Conservation (phyloP, 2,888 invertebrate genomes). For the Mythimna impura region DNA sequence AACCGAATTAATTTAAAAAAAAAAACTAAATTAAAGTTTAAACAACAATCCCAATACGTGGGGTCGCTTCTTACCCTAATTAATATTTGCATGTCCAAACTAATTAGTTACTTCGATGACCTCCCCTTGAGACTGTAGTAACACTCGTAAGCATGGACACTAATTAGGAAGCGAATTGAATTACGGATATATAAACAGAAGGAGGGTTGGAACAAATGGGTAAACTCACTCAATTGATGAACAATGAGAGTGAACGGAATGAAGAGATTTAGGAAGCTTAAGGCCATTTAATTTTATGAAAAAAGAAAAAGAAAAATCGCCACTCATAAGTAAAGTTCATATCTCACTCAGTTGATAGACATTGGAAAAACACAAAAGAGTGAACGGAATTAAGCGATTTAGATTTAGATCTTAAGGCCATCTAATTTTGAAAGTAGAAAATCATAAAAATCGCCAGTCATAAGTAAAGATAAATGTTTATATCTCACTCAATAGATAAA, state of each 20-base stretch:
- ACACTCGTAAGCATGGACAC: not conserved
- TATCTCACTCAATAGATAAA: slow-evolving; percentile 9
- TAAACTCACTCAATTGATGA: slow-evolving; percentile 1
- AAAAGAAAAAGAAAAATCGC: slow-evolving; percentile 6
- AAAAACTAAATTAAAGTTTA: not conserved
- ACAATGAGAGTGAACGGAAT: not conserved
- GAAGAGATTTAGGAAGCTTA: slow-evolving; percentile 2
- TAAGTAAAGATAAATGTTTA: slow-evolving; percentile 63
- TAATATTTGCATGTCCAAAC: slow-evolving; percentile 56
- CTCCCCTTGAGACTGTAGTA: slow-evolving; percentile 43
- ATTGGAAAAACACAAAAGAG: not conserved
- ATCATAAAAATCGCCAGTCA: slow-evolving; percentile 26
- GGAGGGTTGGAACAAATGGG: not conserved
- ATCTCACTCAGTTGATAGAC: slow-evolving; percentile 8
- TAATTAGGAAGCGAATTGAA: slow-evolving; percentile 18
- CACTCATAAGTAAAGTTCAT: slow-evolving; percentile 54
- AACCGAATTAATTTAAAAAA: too few species aligned
- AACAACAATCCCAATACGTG: slow-evolving; percentile 15
- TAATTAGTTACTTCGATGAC: slow-evolving; percentile 35
- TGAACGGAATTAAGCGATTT: slow-evolving; percentile 11
- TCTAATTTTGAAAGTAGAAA: slow-evolving; percentile 14
- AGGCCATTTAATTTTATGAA: slow-evolving; percentile 15
- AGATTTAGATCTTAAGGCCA: not conserved
- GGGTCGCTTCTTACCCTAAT: slow-evolving; percentile 31
- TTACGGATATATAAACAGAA: not conserved